Base-by-base conservation (phyloP, 2,113 vertebrate species). In the Chaetura pelagica region DNA sequence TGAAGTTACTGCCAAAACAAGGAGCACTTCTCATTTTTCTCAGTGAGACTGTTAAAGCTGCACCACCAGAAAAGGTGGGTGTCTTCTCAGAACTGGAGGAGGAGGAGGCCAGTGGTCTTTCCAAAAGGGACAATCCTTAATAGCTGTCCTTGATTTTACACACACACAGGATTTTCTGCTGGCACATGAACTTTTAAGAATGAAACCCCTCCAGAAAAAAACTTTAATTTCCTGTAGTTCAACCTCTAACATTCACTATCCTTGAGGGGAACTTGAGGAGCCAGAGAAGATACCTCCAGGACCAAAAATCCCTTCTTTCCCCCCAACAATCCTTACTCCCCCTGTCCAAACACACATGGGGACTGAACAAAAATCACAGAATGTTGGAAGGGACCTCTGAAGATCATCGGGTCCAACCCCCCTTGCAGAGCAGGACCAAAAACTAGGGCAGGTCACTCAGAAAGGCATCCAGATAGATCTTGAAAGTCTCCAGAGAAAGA, bases 31-130 rank as follows among this genome's bases (percentile, higher is more conserved):
- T 48, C 48, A 1, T 2, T 76, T 79, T 21, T 34, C 46, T 84
- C 34, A 17, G 2, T 2, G 35, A 49, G 63, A 29, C 2, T 40
- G 54, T 38, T n/a, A 24, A 26, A 0, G 0, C 52, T 38, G 78
- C 34, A 2, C 51, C 58, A 6, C 22, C 12, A 4, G 15, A 24
- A 42, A 27, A 7, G 7, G n/a, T 15, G 18, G 5, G 22, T 15
- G 10, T 49, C 89, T 62, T 49, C 35, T 62, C 57, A 11, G 10
- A 14, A 22, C 10, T 5, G 11, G 20, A 63, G 55, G n/a, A n/a
- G n/a, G n/a, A 57, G 52, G 14, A 11, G 42, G 30, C 13, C 44
- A 49, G 19, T 9, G 67, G 14, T 4, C 23, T 7, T 79, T 84
- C 74, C 35, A 26, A 42, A 73, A 71, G 42, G 24, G 57, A 38